Evolutionary conservation across 2,113 vertebrate species (phyloP), one percentile per base, ranked within the genome.

Genomic region (Periophthalmodon schlosseri): DNA sequence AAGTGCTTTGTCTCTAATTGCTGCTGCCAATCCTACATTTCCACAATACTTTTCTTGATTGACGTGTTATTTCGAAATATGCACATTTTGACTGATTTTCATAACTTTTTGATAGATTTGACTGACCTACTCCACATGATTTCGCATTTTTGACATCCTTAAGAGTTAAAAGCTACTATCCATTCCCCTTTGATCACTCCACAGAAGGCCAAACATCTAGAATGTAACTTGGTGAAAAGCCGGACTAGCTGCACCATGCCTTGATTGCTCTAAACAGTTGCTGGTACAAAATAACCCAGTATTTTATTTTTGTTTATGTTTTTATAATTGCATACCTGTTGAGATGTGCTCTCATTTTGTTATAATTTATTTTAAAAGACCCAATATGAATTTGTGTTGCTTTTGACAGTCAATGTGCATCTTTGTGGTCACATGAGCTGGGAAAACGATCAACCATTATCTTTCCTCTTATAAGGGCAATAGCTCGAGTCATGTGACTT

Each of bases 91-190:
- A n/a, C n/a, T n/a, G n/a, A n/a, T n/a, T n/a, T n/a, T n/a, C 13
- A 60, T 6, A 24, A 6, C 16, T 20, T 63, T 63, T 24, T 16
- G 57, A 63, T 61, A 12, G 58, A 14, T 61, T 64, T 64, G 61
- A 36, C 61, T 61, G 28, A 47, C 46, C 50, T 33, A 11, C 16
- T 28, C 44, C 56, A 44, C 21, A 13, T 34, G 68, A 28, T 72
- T 28, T 21, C 16, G 14, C 46, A 74, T 39, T 60, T 47, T 56
- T 60, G 61, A 69, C 23, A 24, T n/a, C 66, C 50, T 60, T 44
- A 63, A 71, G 60, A 49, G 77, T 68, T 70, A 58, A 82, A 75
- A 69, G 66, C n/a, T 34, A n/a, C 12, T 28, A 24, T 72, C 66
- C 58, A 75, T 77, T 70, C 61, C 20, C 46, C 21, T 7, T 14